Evolutionary conservation across 2,113 vertebrate genomes (phyloP).

Genomic region (Myiopsitta monachus): DNA sequence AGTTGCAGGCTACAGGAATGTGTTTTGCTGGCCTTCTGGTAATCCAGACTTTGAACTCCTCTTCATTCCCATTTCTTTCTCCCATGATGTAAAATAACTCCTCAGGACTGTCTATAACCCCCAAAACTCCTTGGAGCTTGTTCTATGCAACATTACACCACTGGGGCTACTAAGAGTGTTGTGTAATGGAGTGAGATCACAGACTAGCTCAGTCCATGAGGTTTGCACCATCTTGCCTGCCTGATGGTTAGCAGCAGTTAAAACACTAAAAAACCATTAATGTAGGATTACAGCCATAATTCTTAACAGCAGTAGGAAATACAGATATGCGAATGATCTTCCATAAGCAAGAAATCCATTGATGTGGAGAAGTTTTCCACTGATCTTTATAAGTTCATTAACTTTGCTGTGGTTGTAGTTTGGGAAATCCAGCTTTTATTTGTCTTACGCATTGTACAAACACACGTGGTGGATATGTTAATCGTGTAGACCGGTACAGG

Average conservation of each 20-base stretch:
- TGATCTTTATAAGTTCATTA: neutral
- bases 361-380: conserved; percentile 5
- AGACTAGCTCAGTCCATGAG: neutral
- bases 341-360: neutral
- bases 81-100: conserved; percentile 14
- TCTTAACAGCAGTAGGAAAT: neutral
- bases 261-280: neutral
- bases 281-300: neutral
- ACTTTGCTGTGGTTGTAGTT: neutral
- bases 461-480: neutral
- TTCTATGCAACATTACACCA: neutral
- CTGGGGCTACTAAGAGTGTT: conserved; percentile 18
- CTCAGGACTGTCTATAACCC: neutral
- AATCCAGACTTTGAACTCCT: neutral
- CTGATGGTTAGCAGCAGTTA: neutral
- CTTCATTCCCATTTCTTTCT: neutral
- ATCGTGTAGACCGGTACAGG: neutral
- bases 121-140: conserved; percentile 5
- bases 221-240: conserved; percentile 28
- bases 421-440: neutral
- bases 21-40: neutral
- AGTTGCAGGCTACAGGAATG: neutral
- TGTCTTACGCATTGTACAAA: neutral
- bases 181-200: conserved; percentile 65
- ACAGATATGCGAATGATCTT: neutral